A percentile compares a stretch with the other conserved stretches of the same genome.
These are phyloP conservation scores for Eupithecia subfuscata DNA, from an alignment of 2,888 invertebrate genomes.

Conservation along the genomic window DNA sequence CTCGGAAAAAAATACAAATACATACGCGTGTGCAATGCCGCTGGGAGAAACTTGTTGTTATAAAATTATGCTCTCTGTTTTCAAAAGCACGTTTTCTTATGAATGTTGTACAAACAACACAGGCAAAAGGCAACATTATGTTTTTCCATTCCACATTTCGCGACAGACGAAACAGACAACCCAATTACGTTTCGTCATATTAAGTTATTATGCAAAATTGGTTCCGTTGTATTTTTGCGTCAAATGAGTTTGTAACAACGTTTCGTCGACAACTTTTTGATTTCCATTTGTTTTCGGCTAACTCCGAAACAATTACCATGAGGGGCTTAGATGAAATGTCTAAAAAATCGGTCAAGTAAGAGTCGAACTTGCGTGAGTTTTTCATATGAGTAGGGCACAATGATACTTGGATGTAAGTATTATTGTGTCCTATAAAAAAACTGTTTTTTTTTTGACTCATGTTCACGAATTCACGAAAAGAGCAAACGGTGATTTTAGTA, in stretches of 20 bases:
- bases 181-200: slow-evolving; percentile 75
- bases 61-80: neutral
- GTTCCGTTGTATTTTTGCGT: slow-evolving; percentile 67
- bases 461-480: neutral
- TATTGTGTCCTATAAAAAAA: too few species aligned
- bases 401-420: too few species aligned
- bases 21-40: neutral
- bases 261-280: slow-evolving; percentile 45
- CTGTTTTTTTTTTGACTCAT: neutral
- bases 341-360: neutral
- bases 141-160: slow-evolving; percentile 43
- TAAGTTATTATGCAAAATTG: slow-evolving; percentile 79
- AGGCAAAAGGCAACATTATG: slow-evolving; percentile 26
- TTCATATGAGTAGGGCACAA: neutral
- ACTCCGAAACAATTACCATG: slow-evolving; percentile 14
- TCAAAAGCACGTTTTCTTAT: slow-evolving; percentile 3
- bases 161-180: slow-evolving; percentile 67
- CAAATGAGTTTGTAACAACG: slow-evolving; percentile 52
- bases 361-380: neutral
- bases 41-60: neutral
- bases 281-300: slow-evolving; percentile 42
- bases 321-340: slow-evolving; percentile 11
- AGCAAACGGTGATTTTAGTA: too few species aligned
- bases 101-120: slow-evolving; percentile 20
- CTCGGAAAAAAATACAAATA: neutral